Evolutionary conservation across 2,888 invertebrate genomes (phyloP), one percentile per base, ranked within the genome.

Genomic region (Biston betularia): DNA sequence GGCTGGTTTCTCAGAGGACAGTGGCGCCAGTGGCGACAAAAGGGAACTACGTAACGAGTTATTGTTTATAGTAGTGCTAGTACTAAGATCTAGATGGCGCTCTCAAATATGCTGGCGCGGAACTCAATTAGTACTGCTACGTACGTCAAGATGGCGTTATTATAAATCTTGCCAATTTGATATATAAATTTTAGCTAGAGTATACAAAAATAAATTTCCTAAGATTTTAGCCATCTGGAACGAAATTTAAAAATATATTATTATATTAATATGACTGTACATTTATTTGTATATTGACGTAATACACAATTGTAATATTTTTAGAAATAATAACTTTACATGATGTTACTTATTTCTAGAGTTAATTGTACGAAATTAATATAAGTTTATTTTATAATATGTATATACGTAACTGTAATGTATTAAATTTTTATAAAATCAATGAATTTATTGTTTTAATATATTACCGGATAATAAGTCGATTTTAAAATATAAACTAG

Each of bases 271-370:
- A 72, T 61, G 68, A 74, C 63, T 74, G 63, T 78, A 77, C 74
- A 75, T 71, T 67, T 14, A 58, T 75, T 75, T 77, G 71, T 79
- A 69, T 73, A 74, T 64, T 59, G 45, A 61, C 8, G 44, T 24
- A 38, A 11, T 40, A 50, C n/a, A 10, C 10, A 7, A n/a, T n/a
- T 15, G 40, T 11, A 12, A 40, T 40, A 7, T 40, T 40, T n/a
- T 53, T 53, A 53, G 40, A 40, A 40, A 40, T 53, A 40, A 40
- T 53, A 53, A 53, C 14, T 38, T 38, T 9, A 40, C 15, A 24
- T 24, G 40, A 11, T 40, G 9, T 52, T 52, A 52, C 7, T 7
- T 2, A 49, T 50, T 48, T 24, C 7, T 45, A 9, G 0, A 34
- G 6, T 46, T 14, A n/a, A 15, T 46, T 45, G 6, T 45, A 45